These are phyloP conservation scores for Sinonovacula constricta DNA, from an alignment of 1,140 invertebrate genomes.

Conservation along the genomic window DNA sequence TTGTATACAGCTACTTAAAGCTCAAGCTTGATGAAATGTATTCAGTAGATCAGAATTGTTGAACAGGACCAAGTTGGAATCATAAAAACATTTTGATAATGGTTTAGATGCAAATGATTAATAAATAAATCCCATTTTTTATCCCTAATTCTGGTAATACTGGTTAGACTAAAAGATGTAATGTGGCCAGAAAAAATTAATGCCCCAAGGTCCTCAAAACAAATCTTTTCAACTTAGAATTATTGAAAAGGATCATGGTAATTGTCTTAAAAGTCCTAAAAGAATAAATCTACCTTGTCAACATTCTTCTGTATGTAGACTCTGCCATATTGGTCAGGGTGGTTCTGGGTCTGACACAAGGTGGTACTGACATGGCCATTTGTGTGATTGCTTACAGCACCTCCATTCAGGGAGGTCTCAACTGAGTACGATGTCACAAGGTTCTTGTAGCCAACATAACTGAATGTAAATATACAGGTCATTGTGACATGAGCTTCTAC, in stretches of 20 bases:
- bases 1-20: too few species aligned
- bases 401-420: constrained; percentile 22
- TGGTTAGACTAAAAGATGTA: too few species aligned
- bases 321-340: constrained; percentile 50
- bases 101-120: too few species aligned
- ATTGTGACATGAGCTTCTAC: too few species aligned
- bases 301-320: constrained; percentile 59
- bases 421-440: constrained; percentile 31
- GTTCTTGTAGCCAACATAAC: constrained; percentile 1
- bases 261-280: not conserved
- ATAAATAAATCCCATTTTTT: too few species aligned
- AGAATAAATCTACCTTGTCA: constrained; percentile 42
- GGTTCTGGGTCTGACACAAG: constrained; percentile 55
- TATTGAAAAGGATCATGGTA: not conserved
- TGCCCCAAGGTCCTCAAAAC: not conserved
- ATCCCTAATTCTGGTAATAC: too few species aligned
- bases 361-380: constrained; percentile 54
- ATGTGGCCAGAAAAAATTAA: not conserved
- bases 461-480: too few species aligned
- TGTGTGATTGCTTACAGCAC: constrained; percentile 51
- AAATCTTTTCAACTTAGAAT: not conserved
- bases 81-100: too few species aligned
- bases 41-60: too few species aligned
- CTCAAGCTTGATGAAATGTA: too few species aligned
- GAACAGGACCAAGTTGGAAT: too few species aligned